Percentiles rank a stretch among this genome's conserved stretches.
Conservation (phyloP, 2,797 vertebrate species). For the Chiropotes sagulatus region DNA sequence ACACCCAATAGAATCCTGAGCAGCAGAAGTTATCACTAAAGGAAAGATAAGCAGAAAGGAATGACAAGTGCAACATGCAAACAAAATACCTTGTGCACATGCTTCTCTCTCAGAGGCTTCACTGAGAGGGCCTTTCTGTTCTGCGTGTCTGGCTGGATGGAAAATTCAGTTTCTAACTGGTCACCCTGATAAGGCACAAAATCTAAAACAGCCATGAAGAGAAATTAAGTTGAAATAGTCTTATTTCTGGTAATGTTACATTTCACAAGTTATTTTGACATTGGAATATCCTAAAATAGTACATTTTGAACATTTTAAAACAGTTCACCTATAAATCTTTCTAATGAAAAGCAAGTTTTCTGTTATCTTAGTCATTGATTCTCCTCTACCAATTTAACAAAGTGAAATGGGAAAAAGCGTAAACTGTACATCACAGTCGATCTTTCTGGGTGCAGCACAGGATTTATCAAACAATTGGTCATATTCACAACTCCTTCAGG, state of each 20-base stretch:
- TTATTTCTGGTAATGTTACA: background rate
- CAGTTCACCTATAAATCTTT: background rate
- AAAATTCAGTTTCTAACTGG: conserved; percentile 91
- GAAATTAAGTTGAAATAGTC: background rate
- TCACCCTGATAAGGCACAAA: conserved; percentile 92
- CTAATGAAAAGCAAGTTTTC: background rate
- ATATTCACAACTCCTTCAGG: background rate
- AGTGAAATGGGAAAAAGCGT: background rate
- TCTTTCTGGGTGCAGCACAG: background rate
- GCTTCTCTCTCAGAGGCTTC: conserved; percentile 90
- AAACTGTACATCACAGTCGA: background rate
- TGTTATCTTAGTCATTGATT: background rate
- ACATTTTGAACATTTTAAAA: background rate
- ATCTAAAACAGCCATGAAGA: conserved; percentile 79
- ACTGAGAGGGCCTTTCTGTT: conserved; percentile 89
- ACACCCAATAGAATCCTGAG: background rate
- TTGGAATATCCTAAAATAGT: background rate
- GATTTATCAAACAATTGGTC: background rate
- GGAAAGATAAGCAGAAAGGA: background rate
- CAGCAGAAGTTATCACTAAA: background rate
- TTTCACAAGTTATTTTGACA: background rate
- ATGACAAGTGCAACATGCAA: background rate
- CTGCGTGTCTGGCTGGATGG: conserved; percentile 84
- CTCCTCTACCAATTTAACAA: background rate
- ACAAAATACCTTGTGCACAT: conserved; percentile 86